Evolutionary conservation across 1,140 invertebrate genomes (phyloP).

Genomic region (Hydropsyche tenuis): DNA sequence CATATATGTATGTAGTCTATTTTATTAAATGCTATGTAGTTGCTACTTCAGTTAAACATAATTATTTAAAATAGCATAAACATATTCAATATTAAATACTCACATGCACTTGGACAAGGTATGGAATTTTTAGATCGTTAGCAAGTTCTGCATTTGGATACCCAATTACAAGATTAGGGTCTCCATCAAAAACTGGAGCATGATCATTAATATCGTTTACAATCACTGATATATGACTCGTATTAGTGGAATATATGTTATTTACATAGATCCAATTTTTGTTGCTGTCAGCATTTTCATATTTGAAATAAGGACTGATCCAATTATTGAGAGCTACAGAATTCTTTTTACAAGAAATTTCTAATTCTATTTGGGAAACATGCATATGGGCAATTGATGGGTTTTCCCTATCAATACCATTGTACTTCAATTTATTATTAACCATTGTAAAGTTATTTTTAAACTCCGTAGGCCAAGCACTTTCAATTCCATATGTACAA

Average conservation of each 20-base stretch:
- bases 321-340: neutral
- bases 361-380: constrained; percentile 59
- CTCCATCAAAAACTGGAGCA: constrained; percentile 56
- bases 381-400: constrained; percentile 59
- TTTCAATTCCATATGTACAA: constrained; percentile 51
- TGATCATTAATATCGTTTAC: constrained; percentile 64
- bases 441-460: constrained; percentile 57
- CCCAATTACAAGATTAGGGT: constrained; percentile 56
- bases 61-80: too few relatives aligned
- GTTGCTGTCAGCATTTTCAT: neutral
- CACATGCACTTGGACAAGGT: constrained; percentile 58
- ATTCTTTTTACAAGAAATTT: constrained; percentile 49
- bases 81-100: too few relatives aligned
- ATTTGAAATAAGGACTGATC: neutral
- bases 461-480: constrained; percentile 54
- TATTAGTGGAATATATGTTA: constrained; percentile 54
- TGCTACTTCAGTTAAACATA: too few relatives aligned
- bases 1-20: too few relatives aligned
- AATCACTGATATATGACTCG: constrained; percentile 58
- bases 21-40: too few relatives aligned
- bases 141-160: constrained; percentile 57
- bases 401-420: constrained; percentile 58
- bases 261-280: constrained; percentile 56
- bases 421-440: constrained; percentile 52
- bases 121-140: constrained; percentile 55